Base-by-base conservation (phyloP, 2,113 vertebrate species). In the Damaliscus lunatus region DNA sequence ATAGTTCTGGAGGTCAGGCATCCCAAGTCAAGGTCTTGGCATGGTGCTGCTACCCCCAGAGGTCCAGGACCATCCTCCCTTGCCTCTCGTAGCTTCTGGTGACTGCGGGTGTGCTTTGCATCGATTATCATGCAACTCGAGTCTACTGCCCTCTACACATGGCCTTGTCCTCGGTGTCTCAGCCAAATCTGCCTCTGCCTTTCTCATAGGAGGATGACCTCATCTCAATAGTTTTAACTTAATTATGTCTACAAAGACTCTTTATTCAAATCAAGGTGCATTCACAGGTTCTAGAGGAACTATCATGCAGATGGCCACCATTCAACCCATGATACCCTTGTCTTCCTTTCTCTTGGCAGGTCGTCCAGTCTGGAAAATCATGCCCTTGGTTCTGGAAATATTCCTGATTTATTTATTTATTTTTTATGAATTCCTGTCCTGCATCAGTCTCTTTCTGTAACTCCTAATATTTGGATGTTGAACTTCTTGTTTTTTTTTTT, bases 121-220 rank as follows among this genome's bases (percentile, higher is more conserved):
- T 29, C n/a, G n/a, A 3, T 71, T 71, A 9, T 40, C 7, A 14
- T 19, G 0, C 16, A 17, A 46, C 10, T 74, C 48, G 15, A 52
- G 5, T 12, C 74, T 31, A 0, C 1, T 16, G 71, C 2, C 19
- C 4, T 77, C 53, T 91, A 43, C 40, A 16, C 0, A 2, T 48
- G 5, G 0, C 12, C 36, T 12, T 52, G 33, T 31, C 10, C 14
- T 25, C 3, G 27, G 19, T 3, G 15, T 71, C 40, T 74, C 60
- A 91, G 19, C 11, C 48, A 92, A 15, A 16, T 52, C 40, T 67
- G 43, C 23, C 6, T 10, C 36, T 87, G 10, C 10, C 17, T 84
- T 52, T 77, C 33, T 55, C 23, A 89, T 25, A 53, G 6, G 15
- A 74, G 16, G 36, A 55, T 43, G 55, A 27, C 33, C 8, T 88